Percentiles rank a stretch among this genome's conserved stretches.
phyloP scores from a whole-genome alignment of 2,113 vertebrate genomes.

The Salvelinus namaycush region DNA sequence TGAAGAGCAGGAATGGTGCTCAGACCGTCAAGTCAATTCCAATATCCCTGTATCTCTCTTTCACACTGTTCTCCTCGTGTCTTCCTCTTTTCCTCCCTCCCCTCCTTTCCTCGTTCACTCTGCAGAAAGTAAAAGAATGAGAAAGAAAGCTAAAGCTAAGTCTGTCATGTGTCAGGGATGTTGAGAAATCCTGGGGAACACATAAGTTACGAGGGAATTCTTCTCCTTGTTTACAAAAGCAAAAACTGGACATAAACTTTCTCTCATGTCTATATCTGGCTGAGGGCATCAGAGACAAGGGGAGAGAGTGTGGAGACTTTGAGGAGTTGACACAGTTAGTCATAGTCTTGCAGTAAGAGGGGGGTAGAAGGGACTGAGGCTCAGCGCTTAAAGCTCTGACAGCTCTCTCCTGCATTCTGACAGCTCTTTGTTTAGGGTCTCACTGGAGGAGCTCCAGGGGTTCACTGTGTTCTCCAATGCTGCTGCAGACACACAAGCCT shows the following conservation, averaged over 20 bases:
- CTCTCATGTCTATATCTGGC: slow-evolving; percentile 43
- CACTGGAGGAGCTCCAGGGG: slow-evolving; percentile 33
- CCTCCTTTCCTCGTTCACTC: neutral
- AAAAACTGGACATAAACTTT: slow-evolving; percentile 36
- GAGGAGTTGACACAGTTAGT: slow-evolving; percentile 58
- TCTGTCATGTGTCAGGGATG: slow-evolving; percentile 12
- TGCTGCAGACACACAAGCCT: neutral
- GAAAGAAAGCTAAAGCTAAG: neutral
- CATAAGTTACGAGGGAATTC: slow-evolving; percentile 12
- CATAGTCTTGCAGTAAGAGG: too few relatives aligned
- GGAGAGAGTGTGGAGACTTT: slow-evolving; percentile 14
- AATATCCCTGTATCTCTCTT: slow-evolving; percentile 43
- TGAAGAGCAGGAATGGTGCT: neutral
- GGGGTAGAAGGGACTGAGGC: neutral
- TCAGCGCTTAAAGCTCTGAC: slow-evolving; percentile 35
- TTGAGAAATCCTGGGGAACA: slow-evolving; percentile 11
- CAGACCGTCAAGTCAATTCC: slow-evolving; percentile 53
- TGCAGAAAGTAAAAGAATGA: neutral
- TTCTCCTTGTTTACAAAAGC: slow-evolving; percentile 48
- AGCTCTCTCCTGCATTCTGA: slow-evolving; percentile 60
- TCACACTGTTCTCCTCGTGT: slow-evolving; percentile 51
- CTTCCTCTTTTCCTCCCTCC: neutral
- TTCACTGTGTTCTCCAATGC: slow-evolving; percentile 18
- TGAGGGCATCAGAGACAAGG: slow-evolving; percentile 39
- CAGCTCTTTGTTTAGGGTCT: slow-evolving; percentile 43